A percentile compares a stretch with the other conserved stretches of the same genome.
Conservation (phyloP, 1,140 invertebrate genomes). For the Cardiocondyla obscurior region DNA sequence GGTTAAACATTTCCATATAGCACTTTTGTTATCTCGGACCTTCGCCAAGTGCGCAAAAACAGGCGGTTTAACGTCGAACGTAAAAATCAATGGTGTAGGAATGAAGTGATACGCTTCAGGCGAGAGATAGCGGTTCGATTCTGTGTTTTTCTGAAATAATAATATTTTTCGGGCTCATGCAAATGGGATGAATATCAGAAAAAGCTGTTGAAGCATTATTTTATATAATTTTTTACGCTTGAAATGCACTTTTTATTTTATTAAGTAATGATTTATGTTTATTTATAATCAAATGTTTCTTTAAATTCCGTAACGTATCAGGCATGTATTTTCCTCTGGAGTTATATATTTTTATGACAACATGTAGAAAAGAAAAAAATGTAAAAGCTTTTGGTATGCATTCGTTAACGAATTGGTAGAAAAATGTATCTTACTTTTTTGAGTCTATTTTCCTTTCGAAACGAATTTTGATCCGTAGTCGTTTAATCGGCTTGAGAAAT, state of each 20-base stretch:
- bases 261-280: not conserved
- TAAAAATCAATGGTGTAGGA: conserved; percentile 36
- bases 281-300: not conserved
- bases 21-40: conserved; percentile 6
- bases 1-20: not conserved
- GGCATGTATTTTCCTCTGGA: not conserved
- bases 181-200: conserved; percentile 24
- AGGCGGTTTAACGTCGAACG: conserved; percentile 21
- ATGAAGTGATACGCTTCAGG: conserved; percentile 2
- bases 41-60: conserved; percentile 18
- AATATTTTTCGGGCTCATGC: conserved; percentile 40
- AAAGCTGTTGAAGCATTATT: not conserved
- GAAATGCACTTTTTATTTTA: not conserved
- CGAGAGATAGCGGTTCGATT: conserved; percentile 15
- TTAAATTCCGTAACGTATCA: not conserved
- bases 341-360: not conserved
- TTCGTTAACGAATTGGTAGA: conserved; percentile 37
- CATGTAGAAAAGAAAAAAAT: conserved; percentile 4
- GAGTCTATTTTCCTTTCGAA: conserved; percentile 31
- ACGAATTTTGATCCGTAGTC: conserved; percentile 43
- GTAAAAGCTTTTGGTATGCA: not conserved
- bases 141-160: conserved; percentile 43
- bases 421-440: conserved; percentile 7
- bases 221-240: not conserved
- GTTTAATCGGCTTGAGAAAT: conserved; percentile 18